Percentiles rank a stretch among this genome's conserved stretches.
Conservation (phyloP, 1,140 invertebrate genomes). For the Formica exsecta region DNA sequence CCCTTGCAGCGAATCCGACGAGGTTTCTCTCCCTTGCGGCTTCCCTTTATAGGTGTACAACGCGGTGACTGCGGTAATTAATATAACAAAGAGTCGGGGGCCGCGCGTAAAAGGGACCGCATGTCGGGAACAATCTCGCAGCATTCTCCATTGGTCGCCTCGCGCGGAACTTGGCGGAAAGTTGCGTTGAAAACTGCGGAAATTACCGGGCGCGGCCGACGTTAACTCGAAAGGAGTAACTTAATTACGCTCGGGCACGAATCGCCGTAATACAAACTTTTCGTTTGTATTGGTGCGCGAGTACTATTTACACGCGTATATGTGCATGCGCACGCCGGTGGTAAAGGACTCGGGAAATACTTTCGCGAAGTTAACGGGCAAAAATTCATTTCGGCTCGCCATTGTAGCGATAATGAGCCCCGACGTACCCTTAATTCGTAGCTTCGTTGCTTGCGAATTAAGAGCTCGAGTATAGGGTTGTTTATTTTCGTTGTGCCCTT, state of each 20-base stretch:
- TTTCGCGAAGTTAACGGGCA: constrained; percentile 35
- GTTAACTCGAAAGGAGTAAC: constrained; percentile 74
- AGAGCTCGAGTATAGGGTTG: background rate
- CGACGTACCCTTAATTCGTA: constrained; percentile 40
- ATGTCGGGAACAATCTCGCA: constrained; percentile 54
- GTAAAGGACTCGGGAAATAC: constrained; percentile 12
- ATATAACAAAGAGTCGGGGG: constrained; percentile 57
- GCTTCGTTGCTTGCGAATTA: constrained; percentile 20
- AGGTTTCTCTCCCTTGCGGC: constrained; percentile 16
- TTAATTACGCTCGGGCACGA: constrained; percentile 75
- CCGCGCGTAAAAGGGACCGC: constrained; percentile 41
- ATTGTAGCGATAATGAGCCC: constrained; percentile 35
- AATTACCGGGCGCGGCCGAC: constrained; percentile 64
- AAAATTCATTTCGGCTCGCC: constrained; percentile 51
- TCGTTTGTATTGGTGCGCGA: constrained; percentile 7
- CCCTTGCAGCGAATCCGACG: constrained; percentile 20
- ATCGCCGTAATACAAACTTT: constrained; percentile 56
- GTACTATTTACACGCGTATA: background rate
- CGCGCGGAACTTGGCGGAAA: constrained; percentile 60
- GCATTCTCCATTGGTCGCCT: constrained; percentile 41
- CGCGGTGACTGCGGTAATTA: constrained; percentile 64
- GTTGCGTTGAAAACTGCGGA: constrained; percentile 68
- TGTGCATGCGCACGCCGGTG: background rate
- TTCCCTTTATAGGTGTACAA: constrained; percentile 57
- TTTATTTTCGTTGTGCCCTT: background rate